These are phyloP conservation scores for Vireo griseus DNA, from an alignment of 2,797 vertebrate genomes.

Conservation along the genomic window DNA sequence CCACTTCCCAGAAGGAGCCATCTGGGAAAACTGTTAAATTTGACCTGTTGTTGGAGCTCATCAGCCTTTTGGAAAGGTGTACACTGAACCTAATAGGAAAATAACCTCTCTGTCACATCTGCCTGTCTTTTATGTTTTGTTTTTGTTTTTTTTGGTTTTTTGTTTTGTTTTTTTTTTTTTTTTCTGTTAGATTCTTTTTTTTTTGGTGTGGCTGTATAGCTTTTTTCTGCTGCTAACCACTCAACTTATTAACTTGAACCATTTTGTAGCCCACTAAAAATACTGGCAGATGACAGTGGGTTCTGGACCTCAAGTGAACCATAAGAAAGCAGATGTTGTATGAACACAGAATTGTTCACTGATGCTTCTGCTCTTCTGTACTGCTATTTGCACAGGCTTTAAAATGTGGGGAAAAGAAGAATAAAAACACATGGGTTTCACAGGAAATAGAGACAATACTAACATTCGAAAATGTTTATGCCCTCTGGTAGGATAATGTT, in stretches of 20 bases:
- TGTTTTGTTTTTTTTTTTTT: not conserved
- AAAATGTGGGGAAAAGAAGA: constrained; percentile 19
- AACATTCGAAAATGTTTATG: constrained; percentile 25
- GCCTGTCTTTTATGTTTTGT: not conserved
- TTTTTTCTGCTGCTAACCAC: constrained; percentile 25
- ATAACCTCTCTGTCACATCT: constrained; percentile 12
- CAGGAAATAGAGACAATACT: constrained; percentile 48
- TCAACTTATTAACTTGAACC: constrained; percentile 50
- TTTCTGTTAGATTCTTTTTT: not conserved
- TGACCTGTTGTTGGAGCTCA: constrained; percentile 43
- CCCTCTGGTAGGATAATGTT: constrained; percentile 42
- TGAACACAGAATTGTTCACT: constrained; percentile 9
- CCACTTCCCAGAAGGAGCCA: constrained; percentile 38
- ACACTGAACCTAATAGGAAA: constrained; percentile 15
- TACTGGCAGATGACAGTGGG: constrained; percentile 14
- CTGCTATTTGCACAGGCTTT: not conserved
- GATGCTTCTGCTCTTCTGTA: constrained; percentile 29
- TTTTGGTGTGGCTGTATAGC: not conserved
- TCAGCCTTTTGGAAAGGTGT: constrained; percentile 50
- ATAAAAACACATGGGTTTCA: constrained; percentile 46
- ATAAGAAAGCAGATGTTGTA: constrained; percentile 59
- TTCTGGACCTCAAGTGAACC: constrained; percentile 59
- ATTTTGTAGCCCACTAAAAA: constrained; percentile 59
- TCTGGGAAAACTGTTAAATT: constrained; percentile 51
- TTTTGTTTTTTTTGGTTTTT: too few relatives aligned